A percentile compares a stretch with the other conserved stretches of the same genome.
These are phyloP conservation scores for Lasioglossum baleicum DNA, from an alignment of 1,140 invertebrate species.

Conservation along the genomic window DNA sequence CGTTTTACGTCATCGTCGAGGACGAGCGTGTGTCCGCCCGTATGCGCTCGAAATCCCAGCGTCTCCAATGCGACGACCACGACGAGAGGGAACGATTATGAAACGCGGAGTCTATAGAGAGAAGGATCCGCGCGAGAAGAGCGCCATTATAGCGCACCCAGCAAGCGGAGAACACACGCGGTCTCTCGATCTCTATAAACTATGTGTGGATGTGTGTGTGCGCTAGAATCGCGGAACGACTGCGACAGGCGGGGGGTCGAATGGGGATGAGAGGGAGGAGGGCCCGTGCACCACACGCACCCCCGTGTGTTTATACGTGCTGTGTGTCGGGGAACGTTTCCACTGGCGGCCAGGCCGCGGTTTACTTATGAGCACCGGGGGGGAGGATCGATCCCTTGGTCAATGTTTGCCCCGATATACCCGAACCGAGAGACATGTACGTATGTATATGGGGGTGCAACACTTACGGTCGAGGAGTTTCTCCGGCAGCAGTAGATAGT, in stretches of 20 bases:
- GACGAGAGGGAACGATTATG: background rate
- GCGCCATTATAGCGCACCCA: constrained; percentile 38
- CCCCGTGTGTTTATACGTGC: background rate
- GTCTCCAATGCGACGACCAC: too few species aligned
- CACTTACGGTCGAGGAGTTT: constrained; percentile 61
- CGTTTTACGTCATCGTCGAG: background rate
- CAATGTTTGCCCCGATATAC: background rate
- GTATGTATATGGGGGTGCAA: background rate
- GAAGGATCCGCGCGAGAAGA: background rate
- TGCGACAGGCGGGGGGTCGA: too few species aligned
- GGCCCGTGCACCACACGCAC: too few species aligned
- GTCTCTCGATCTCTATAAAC: background rate
- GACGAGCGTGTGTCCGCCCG: background rate
- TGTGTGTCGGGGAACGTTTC: too few species aligned
- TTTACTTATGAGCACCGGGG: too few species aligned
- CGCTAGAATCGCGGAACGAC: too few species aligned
- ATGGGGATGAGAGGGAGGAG: too few species aligned
- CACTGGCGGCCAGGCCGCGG: too few species aligned
- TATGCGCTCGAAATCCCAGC: too few species aligned
- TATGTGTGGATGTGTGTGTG: too few species aligned
- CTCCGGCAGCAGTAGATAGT: constrained; percentile 55
- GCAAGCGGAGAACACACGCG: constrained; percentile 11
- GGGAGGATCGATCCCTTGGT: background rate
- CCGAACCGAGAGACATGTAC: background rate
- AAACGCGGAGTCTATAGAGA: background rate